Evolutionary conservation across 2,113 vertebrate genomes (phyloP).

Genomic region (Furnarius figulus): DNA sequence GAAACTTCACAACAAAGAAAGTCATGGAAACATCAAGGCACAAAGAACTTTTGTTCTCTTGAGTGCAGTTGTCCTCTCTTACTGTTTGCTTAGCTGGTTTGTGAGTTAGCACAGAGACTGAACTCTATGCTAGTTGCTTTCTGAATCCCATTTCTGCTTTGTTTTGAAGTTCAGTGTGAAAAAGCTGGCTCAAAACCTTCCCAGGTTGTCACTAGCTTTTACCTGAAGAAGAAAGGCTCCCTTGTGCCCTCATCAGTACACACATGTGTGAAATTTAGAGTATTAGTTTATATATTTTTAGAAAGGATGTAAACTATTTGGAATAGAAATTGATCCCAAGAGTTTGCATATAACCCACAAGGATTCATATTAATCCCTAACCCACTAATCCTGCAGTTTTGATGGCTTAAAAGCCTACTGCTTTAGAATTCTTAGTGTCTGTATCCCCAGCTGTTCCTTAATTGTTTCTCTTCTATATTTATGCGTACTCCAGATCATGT

Average conservation of each 20-base stretch:
- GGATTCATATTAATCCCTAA: constrained; percentile 28
- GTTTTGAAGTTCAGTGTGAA: background rate
- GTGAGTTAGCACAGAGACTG: background rate
- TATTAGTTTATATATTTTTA: constrained; percentile 49
- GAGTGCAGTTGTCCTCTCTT: background rate
- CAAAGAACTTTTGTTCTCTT: background rate
- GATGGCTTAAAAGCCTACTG: constrained; percentile 46
- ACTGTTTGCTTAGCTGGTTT: background rate
- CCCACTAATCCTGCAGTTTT: constrained; percentile 39
- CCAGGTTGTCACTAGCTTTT: background rate
- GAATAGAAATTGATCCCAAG: constrained; percentile 27
- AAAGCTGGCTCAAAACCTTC: background rate
- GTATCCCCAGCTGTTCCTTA: constrained; percentile 38
- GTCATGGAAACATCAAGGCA: background rate
- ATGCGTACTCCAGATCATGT: background rate
- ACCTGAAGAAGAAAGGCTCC: constrained; percentile 35
- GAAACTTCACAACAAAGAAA: background rate
- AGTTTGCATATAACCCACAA: background rate
- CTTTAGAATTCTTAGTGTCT: constrained; percentile 17
- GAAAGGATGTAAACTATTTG: constrained; percentile 32
- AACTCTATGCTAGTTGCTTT: background rate
- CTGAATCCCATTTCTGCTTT: background rate
- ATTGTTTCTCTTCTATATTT: constrained; percentile 47
- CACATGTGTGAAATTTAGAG: background rate
- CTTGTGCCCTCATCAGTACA: constrained; percentile 6